Evolutionary conservation across 2,113 vertebrate species (phyloP), one percentile per base, ranked within the genome.

Genomic region (Takifugu flavidus): DNA sequence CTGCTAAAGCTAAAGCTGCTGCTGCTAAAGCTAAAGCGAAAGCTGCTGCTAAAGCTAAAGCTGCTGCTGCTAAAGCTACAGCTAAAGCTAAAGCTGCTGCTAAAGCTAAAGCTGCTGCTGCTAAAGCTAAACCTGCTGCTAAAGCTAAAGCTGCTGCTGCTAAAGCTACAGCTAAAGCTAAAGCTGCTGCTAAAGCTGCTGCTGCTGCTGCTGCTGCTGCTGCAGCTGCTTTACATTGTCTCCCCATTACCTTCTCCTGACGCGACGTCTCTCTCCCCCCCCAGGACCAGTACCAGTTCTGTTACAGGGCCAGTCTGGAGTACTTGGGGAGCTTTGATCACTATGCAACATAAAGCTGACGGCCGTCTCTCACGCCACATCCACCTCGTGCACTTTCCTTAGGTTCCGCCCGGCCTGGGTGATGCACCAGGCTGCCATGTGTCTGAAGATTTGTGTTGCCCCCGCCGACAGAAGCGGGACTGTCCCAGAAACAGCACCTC

Each of bases 261-360:
- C 6, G n/a, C 3, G 42, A 12, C 54, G n/a, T 57, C 29, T 59
- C 29, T 59, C 6, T 72, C 43, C 61, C 73, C 59, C 29, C 80
- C 8, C 81, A 98, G 96, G 97, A 99, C 90, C 97, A 99, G 86
- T 99, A 98, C 84, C 97, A 98, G 90, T 99, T 99, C 87, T 98
- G 96, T 88, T 99, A 99, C 86, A 92, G 96, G 79, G 97, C 96
- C 78, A 95, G 95, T 79, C 90, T 99, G 85, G 97, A 98, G 79
- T 99, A 99, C 87, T 90, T 99, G 91, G 97, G 96, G 87, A 99
- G 97, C 89, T 98, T 99, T 85, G 97, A 99, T 91, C 97, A 98
- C 96, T 99, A 98, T 98, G 96, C 96, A 98, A 99, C 97, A 93
- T 99, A 98, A 93, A 91, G 78, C 87, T 87, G 83, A 86, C 82